Conservation (phyloP, 2,888 invertebrate species). For the Danaus chrysippus region DNA sequence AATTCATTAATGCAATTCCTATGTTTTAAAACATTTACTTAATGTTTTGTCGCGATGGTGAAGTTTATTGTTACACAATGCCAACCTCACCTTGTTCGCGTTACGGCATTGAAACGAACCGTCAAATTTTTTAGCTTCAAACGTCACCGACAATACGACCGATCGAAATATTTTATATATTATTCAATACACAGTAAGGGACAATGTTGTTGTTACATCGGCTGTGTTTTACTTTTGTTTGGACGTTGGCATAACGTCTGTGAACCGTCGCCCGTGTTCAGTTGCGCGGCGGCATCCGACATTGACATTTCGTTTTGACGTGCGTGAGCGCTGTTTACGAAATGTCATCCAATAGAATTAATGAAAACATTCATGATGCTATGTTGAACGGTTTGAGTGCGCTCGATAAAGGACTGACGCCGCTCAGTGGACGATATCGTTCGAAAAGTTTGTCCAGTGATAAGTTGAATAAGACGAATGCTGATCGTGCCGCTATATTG, state of each 20-base stretch:
- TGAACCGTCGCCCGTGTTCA: constrained; percentile 52
- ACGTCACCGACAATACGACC: constrained; percentile 37
- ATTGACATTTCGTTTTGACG: constrained; percentile 45
- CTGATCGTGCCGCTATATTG: constrained; percentile 68
- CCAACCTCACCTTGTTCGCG: constrained; percentile 43
- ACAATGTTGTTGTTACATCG: constrained; percentile 43
- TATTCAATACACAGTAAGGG: constrained; percentile 37
- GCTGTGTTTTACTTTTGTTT: constrained; percentile 58
- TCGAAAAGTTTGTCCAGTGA: constrained; percentile 75
- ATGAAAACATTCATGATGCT: constrained; percentile 61
- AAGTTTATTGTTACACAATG: constrained; percentile 37
- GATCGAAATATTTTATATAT: constrained; percentile 31
- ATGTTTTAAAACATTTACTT: constrained; percentile 12
- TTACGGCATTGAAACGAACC: constrained; percentile 47
- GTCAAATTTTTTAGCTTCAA: constrained; percentile 35
- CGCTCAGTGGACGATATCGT: constrained; percentile 61
- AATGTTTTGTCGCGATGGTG: constrained; percentile 20
- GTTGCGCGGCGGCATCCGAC: constrained; percentile 58
- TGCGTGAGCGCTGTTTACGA: constrained; percentile 52
- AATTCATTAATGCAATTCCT: constrained; percentile 12
- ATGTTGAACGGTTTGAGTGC: constrained; percentile 66
- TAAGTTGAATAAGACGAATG: constrained; percentile 69
- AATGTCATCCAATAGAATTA: constrained; percentile 69
- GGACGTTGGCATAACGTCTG: constrained; percentile 55
- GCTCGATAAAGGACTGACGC: constrained; percentile 62